phyloP scores from a whole-genome alignment of 2,797 vertebrate species.

The Myotis pilosus region DNA sequence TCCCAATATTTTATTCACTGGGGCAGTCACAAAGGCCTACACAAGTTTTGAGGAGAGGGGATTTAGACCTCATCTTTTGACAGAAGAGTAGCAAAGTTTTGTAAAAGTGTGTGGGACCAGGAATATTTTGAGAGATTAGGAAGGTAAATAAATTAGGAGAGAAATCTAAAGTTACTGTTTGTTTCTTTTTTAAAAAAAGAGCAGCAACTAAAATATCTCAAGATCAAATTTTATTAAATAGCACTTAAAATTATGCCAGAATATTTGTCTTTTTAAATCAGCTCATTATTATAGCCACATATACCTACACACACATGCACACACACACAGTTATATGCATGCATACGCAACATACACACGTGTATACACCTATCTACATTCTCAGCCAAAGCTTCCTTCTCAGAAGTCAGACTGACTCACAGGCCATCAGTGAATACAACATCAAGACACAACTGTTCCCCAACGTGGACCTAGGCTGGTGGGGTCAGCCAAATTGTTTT shows the following conservation, averaged over 20 bases:
- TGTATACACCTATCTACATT: neutral
- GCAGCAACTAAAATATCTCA: neutral
- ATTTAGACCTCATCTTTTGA: neutral
- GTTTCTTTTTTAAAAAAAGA: neutral
- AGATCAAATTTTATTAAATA: neutral
- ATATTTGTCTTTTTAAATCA: neutral
- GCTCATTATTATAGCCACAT: neutral
- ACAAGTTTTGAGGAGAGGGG: neutral
- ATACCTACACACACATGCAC: neutral
- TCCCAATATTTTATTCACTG: neutral
- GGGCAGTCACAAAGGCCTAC: neutral
- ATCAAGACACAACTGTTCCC: neutral
- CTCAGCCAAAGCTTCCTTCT: neutral
- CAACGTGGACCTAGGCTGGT: neutral
- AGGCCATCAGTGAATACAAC: neutral
- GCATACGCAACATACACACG: neutral
- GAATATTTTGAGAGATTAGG: neutral
- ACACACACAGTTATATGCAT: neutral
- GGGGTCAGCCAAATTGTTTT: constrained; percentile 59
- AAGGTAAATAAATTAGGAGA: neutral
- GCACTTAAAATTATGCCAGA: neutral
- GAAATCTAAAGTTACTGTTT: neutral
- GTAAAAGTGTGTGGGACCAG: neutral
- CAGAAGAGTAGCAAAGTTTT: neutral
- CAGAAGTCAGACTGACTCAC: constrained; percentile 36